Percentiles rank a stretch among this genome's conserved stretches.
Conservation (phyloP, 2,113 vertebrate genomes). For the Pelmatolapia mariae region DNA sequence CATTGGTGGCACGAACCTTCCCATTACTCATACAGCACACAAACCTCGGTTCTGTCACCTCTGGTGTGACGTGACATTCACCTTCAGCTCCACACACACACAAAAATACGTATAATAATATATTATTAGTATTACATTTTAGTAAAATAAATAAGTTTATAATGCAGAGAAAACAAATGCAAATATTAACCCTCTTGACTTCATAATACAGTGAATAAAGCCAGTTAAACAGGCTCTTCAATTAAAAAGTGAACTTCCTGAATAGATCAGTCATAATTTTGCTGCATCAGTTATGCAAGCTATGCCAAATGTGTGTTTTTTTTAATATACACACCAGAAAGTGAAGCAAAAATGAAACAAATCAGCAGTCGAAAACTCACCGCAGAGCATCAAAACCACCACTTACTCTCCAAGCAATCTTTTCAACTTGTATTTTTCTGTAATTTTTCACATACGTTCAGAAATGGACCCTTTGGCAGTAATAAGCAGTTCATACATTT, state of each 20-base stretch:
- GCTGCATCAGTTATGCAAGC: neutral
- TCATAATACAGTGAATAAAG: neutral
- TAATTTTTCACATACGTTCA: neutral
- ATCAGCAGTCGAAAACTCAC: neutral
- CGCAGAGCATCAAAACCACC: neutral
- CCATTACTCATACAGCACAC: conserved; percentile 24
- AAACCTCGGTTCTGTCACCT: conserved; percentile 6
- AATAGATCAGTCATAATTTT: neutral
- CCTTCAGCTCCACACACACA: neutral
- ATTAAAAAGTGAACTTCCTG: neutral
- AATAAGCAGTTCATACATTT: neutral
- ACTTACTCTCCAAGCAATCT: neutral
- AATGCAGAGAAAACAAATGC: neutral
- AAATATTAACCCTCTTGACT: neutral
- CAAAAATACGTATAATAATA: neutral
- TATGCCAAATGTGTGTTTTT: neutral
- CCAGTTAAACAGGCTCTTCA: neutral
- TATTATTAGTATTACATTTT: neutral
- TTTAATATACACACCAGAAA: neutral
- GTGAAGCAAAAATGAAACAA: neutral
- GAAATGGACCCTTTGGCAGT: neutral
- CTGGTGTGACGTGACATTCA: neutral
- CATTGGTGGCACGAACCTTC: neutral
- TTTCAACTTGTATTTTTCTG: neutral
- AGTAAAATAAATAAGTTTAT: neutral